phyloP scores from a whole-genome alignment of 1,140 invertebrate genomes.

The Bicyclus anynana region DNA sequence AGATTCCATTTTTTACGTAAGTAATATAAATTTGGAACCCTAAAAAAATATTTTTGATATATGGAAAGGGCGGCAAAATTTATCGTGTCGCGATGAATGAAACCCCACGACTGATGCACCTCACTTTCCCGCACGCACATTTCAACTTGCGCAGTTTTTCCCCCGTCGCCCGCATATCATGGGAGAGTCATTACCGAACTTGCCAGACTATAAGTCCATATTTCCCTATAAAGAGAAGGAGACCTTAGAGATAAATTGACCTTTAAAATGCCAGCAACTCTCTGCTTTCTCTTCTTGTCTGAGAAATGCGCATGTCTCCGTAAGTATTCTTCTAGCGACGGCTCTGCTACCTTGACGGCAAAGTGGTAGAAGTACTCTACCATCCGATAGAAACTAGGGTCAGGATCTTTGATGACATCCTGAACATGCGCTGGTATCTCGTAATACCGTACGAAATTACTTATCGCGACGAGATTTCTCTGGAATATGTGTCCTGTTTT shows the following conservation, averaged over 20 bases:
- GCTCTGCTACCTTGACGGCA: conserved; percentile 81
- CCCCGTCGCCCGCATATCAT: too few species aligned
- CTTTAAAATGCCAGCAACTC: conserved; percentile 83
- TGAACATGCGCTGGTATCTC: conserved; percentile 80
- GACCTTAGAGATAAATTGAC: conserved; percentile 40
- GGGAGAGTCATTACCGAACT: too few species aligned
- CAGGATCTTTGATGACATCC: conserved; percentile 78
- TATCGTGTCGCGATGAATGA: too few species aligned
- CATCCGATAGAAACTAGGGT: conserved; percentile 84
- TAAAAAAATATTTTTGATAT: too few species aligned
- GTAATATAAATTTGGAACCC: too few species aligned
- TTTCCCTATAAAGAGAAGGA: too few species aligned
- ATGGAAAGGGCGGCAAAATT: too few species aligned
- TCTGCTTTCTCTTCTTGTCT: conserved; percentile 80
- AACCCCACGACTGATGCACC: too few species aligned
- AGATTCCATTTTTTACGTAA: too few species aligned
- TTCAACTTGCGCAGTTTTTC: too few species aligned
- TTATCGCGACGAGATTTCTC: not conserved
- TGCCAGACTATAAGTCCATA: too few species aligned
- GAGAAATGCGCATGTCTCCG: conserved; percentile 77
- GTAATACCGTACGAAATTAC: conserved; percentile 42
- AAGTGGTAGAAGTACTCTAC: conserved; percentile 86
- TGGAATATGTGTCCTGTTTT: not conserved
- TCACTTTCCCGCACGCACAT: too few species aligned
- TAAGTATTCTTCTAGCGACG: conserved; percentile 81